Evolutionary conservation across 2,888 invertebrate genomes (phyloP).

Genomic region (Nomada hirtipes): DNA sequence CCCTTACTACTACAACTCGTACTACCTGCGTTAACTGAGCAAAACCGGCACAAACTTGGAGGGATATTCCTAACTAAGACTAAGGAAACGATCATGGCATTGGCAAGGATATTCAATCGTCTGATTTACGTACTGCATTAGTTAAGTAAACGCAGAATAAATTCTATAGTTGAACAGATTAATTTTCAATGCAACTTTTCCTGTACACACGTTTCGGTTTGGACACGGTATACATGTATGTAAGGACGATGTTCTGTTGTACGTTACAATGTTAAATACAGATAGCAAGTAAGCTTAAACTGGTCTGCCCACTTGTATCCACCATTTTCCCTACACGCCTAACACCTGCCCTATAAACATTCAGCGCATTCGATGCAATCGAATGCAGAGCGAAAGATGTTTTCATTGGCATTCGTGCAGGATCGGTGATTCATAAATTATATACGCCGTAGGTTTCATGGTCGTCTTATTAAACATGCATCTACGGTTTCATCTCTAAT

Average conservation of each 20-base stretch:
- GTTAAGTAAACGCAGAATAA: slow-evolving; percentile 8
- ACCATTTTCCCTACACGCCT: too few species aligned
- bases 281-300: slow-evolving; percentile 27
- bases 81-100: slow-evolving; percentile 44
- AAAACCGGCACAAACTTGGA: background rate
- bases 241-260: slow-evolving; percentile 4
- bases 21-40: slow-evolving; percentile 65
- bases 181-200: background rate
- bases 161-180: too few species aligned
- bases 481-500: slow-evolving; percentile 49
- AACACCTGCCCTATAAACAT: background rate
- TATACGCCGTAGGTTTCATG: slow-evolving; percentile 42
- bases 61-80: background rate
- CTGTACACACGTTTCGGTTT: background rate
- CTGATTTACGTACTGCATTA: background rate
- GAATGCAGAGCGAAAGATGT: background rate
- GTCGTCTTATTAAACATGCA: too few species aligned
- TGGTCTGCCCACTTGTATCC: too few species aligned
- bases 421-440: slow-evolving; percentile 21
- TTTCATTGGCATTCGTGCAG: slow-evolving; percentile 22
- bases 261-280: slow-evolving; percentile 44
- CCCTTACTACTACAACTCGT: slow-evolving; percentile 73
- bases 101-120: slow-evolving; percentile 7
- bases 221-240: background rate
- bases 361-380: background rate